These are phyloP conservation scores for Diachrysia chrysitis DNA, from an alignment of 2,888 invertebrate genomes.

Conservation along the genomic window DNA sequence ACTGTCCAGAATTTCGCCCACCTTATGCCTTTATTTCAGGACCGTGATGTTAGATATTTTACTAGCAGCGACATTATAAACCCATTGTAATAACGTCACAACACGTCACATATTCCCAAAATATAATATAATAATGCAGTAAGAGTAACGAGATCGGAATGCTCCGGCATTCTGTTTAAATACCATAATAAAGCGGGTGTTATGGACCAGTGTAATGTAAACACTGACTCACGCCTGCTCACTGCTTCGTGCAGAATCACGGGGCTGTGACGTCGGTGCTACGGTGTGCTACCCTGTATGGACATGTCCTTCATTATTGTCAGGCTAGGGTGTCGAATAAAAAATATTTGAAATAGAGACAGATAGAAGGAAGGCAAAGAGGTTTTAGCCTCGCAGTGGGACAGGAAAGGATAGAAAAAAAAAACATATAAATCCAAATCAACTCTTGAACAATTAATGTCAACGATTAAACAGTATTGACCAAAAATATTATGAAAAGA, in stretches of 20 bases:
- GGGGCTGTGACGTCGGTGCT: conserved; percentile 43
- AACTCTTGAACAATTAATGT: no score
- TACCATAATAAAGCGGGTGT: conserved; percentile 41
- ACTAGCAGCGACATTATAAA: conserved; percentile 8
- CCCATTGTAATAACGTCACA: conserved; percentile 30
- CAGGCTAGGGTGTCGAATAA: neutral
- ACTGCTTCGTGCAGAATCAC: conserved; percentile 20
- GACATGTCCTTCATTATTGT: neutral
- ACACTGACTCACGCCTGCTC: conserved; percentile 58
- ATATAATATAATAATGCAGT: conserved; percentile 23
- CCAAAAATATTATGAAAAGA: no score
- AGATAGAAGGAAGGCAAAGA: no score
- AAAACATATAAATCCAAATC: no score
- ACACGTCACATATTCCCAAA: conserved; percentile 33
- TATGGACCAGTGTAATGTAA: conserved; percentile 49
- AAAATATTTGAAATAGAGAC: neutral
- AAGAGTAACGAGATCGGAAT: conserved; percentile 46
- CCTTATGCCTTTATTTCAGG: neutral
- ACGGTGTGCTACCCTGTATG: conserved; percentile 20
- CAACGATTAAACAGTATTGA: neutral
- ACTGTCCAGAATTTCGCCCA: neutral
- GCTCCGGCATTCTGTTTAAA: conserved; percentile 37
- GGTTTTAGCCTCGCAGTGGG: no score
- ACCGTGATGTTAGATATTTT: neutral
- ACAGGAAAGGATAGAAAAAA: no score